These are phyloP conservation scores for Anoura caudifer DNA, from an alignment of 2,113 vertebrate species.

Conservation along the genomic window DNA sequence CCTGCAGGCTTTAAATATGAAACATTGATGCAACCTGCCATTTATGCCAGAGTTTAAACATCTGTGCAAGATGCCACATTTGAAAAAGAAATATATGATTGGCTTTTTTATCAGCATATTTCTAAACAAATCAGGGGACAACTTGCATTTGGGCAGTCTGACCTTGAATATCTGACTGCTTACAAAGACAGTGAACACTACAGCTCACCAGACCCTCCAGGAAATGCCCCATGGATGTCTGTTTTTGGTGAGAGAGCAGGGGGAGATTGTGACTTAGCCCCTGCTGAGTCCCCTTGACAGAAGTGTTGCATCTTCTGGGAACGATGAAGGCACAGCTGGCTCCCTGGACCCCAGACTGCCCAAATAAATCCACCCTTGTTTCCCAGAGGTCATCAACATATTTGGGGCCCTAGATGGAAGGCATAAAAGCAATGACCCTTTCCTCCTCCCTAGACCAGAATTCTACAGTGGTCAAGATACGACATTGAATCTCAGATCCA, in stretches of 20 bases:
- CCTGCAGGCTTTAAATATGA: not conserved
- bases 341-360: not conserved
- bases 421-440: not conserved
- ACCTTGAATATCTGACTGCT: not conserved
- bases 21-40: not conserved
- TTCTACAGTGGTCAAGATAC: not conserved
- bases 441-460: not conserved
- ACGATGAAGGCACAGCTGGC: not conserved
- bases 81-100: not conserved
- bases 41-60: not conserved
- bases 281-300: not conserved
- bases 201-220: not conserved
- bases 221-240: not conserved
- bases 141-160: not conserved
- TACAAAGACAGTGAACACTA: not conserved
- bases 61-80: not conserved
- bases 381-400: not conserved
- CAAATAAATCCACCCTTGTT: not conserved
- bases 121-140: slow-evolving; percentile 18
- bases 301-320: not conserved
- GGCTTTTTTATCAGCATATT: slow-evolving; percentile 27
- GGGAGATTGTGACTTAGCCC: not conserved
- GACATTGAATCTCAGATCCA: not conserved
- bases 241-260: not conserved
- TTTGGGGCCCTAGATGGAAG: not conserved